Evolutionary conservation across 1,140 invertebrate species (phyloP), one percentile per base, ranked within the genome.

Genomic region (Drosophila subpulchrella): DNA sequence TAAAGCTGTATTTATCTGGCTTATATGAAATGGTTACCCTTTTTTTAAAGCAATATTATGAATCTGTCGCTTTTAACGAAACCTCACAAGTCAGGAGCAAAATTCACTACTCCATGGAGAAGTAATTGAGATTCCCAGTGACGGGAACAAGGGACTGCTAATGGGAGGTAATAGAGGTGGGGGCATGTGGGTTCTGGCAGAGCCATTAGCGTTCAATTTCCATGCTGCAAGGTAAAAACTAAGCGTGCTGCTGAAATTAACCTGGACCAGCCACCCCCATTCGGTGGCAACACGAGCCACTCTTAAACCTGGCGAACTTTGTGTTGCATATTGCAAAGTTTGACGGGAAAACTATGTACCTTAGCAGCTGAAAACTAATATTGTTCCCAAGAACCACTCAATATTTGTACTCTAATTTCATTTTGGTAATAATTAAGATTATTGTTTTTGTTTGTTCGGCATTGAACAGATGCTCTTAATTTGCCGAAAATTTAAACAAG

Each of bases 191-290:
- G 24, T 12, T 13, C 13, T 17, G 24, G 13, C 20, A 39, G 4
- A 36, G 67, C 67, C 66, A 71, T 71, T 71, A 71, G 67, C 51
- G 67, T 71, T 70, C 51, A 71, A 58, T 71, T 71, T 71, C 30
- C 51, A 24, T 12, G 65, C 30, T 56, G 15, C 17, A 34, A 39
- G 44, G 60, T 36, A 44, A 65, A 65, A 68, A 41, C 65, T 24
- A 63, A 65, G 65, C 59, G 44, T 15, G 59, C 27, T 12, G 32
- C 17, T 11, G 27, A 70, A 70, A 71, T 71, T 70, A 70, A 71
- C 53, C n/a, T 41, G 27, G 42, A 70, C 34, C 51, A 39, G 34
- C 10, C 15, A 55, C 36, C 38, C 24, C 10, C 34, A 10, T 32
- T n/a, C 17, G 15, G 15, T 12, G 59, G 15, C 8, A 44, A 8